Conservation (phyloP, 2,797 vertebrate species). For the Australoheros facetus region DNA sequence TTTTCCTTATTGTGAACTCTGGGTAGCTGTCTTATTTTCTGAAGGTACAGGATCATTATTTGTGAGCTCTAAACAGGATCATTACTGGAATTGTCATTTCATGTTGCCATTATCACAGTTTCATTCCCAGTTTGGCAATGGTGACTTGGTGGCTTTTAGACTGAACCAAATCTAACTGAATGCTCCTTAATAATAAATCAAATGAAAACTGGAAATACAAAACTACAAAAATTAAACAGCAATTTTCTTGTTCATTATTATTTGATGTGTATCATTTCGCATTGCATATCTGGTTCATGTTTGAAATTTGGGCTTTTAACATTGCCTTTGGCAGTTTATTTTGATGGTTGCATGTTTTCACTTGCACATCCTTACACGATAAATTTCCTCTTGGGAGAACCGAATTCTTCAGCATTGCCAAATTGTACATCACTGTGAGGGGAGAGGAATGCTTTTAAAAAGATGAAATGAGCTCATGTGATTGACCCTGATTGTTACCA, state of each 20-base stretch:
- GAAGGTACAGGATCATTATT: constrained; percentile 42
- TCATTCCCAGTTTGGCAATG: constrained; percentile 15
- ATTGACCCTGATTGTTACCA: constrained; percentile 35
- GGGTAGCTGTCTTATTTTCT: constrained; percentile 31
- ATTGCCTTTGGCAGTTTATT: constrained; percentile 3
- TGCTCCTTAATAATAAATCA: not conserved
- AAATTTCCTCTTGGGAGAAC: constrained; percentile 24
- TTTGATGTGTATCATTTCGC: constrained; percentile 6
- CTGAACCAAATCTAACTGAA: constrained; percentile 29
- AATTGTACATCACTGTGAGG: constrained; percentile 7
- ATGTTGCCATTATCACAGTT: constrained; percentile 30
- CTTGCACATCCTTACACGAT: not conserved
- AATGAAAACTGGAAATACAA: not conserved
- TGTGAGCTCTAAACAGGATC: constrained; percentile 43
- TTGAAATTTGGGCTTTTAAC: constrained; percentile 10
- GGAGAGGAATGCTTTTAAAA: constrained; percentile 39
- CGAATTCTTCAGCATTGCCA: constrained; percentile 14
- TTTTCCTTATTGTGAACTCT: constrained; percentile 18
- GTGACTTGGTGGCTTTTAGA: constrained; percentile 3
- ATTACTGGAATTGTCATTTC: constrained; percentile 44
- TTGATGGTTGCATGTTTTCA: constrained; percentile 11
- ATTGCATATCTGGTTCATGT: constrained; percentile 5
- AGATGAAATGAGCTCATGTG: constrained; percentile 30
- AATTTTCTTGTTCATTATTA: constrained; percentile 3
- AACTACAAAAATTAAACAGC: not conserved